Evolutionary conservation across 2,797 vertebrate genomes (phyloP).

Genomic region (Anguilla marmorata): DNA sequence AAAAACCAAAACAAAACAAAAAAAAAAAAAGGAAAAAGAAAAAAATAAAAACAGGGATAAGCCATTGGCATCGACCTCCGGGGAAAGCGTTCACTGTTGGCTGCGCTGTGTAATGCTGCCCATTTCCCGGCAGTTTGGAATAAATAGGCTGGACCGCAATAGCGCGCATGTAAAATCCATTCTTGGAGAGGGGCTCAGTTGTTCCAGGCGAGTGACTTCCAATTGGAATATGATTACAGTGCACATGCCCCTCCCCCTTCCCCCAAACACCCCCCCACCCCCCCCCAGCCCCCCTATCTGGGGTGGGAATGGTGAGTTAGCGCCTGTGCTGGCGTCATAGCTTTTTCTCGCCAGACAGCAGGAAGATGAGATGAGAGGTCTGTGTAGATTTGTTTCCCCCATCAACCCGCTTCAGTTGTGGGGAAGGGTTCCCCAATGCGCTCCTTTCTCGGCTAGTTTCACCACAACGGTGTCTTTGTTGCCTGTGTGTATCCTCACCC

Average conservation of each 20-base stretch:
- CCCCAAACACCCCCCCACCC: slow-evolving; percentile 27
- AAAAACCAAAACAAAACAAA: too few relatives aligned
- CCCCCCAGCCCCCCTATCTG: slow-evolving; percentile 28
- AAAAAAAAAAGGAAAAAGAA: neutral
- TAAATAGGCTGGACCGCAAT: slow-evolving; percentile 45
- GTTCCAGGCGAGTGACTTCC: slow-evolving; percentile 50
- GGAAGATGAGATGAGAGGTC: slow-evolving; percentile 58
- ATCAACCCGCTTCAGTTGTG: slow-evolving; percentile 25
- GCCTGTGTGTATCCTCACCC: slow-evolving; percentile 34
- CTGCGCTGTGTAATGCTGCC: slow-evolving; percentile 45
- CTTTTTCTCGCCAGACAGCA: slow-evolving; percentile 42
- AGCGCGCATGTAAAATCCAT: slow-evolving; percentile 47
- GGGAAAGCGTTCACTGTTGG: slow-evolving; percentile 41
- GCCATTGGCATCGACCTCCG: slow-evolving; percentile 31
- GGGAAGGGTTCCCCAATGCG: neutral
- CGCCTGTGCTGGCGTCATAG: slow-evolving; percentile 34
- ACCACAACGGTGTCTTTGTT: slow-evolving; percentile 37
- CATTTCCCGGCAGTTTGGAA: slow-evolving; percentile 42
- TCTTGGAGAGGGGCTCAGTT: slow-evolving; percentile 42
- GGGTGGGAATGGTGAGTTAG: slow-evolving; percentile 44
- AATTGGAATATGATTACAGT: slow-evolving; percentile 53
- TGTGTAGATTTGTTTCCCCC: slow-evolving; percentile 58
- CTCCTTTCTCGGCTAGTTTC: neutral
- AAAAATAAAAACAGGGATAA: slow-evolving; percentile 34
- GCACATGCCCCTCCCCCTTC: slow-evolving; percentile 24